Conservation (phyloP, 2,888 invertebrate species). For the Tromatobia lineatoria region DNA sequence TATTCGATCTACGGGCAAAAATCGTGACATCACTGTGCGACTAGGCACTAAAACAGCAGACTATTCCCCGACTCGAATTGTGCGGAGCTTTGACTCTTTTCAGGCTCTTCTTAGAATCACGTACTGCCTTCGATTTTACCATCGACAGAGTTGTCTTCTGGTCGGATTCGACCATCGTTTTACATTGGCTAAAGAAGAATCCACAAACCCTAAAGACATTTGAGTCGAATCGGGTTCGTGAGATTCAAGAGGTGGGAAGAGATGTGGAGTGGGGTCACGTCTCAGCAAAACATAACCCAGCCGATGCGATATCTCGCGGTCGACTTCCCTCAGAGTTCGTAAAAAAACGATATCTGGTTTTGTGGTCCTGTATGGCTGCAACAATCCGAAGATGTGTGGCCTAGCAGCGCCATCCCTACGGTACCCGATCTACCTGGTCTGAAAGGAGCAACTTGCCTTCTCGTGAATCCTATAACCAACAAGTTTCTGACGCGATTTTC, state of each 20-base stretch:
- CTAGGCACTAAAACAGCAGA: slow-evolving; percentile 71
- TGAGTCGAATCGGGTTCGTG: slow-evolving; percentile 68
- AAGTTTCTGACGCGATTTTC: slow-evolving; percentile 19
- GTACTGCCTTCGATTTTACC: slow-evolving; percentile 12
- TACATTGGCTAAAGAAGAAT: slow-evolving; percentile 69
- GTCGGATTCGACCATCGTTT: slow-evolving; percentile 72
- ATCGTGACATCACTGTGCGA: slow-evolving; percentile 25
- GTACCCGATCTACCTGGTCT: slow-evolving; percentile 19
- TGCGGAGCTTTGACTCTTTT: slow-evolving; percentile 71
- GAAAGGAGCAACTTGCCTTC: not conserved
- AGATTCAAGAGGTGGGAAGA: slow-evolving; percentile 39
- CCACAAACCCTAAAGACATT: slow-evolving; percentile 68
- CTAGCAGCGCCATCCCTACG: not conserved
- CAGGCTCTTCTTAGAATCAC: slow-evolving; percentile 15
- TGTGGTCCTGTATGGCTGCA: slow-evolving; percentile 57
- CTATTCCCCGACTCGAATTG: slow-evolving; percentile 73
- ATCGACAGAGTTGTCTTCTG: slow-evolving; percentile 62
- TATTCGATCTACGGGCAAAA: slow-evolving; percentile 51
- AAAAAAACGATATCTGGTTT: slow-evolving; percentile 36
- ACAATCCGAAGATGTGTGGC: slow-evolving; percentile 28
- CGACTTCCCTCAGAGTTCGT: slow-evolving; percentile 47
- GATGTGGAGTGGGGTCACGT: slow-evolving; percentile 63
- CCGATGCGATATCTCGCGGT: slow-evolving; percentile 67
- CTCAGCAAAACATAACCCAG: slow-evolving; percentile 58
- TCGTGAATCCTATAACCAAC: not conserved